Conservation (phyloP, 2,113 vertebrate genomes). For the Entomyzon cyanotis region DNA sequence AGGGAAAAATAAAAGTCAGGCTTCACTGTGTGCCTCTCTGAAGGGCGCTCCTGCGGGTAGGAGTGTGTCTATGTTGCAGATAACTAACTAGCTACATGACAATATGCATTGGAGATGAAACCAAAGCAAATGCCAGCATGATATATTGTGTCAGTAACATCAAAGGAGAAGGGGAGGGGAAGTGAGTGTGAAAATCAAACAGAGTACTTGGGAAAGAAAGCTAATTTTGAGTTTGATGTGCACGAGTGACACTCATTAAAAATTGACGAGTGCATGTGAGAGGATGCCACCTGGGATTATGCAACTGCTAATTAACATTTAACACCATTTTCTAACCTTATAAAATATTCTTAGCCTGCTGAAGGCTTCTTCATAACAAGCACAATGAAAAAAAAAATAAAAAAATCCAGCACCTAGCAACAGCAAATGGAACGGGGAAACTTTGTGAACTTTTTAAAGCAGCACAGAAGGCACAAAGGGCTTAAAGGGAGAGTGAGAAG, state of each 20-base stretch:
- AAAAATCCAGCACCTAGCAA: conserved; percentile 67
- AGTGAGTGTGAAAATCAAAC: conserved; percentile 59
- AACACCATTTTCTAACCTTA: conserved; percentile 75
- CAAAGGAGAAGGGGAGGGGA: conserved; percentile 55
- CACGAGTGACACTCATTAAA: conserved; percentile 72
- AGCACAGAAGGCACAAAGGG: not conserved
- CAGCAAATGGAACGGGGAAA: conserved; percentile 61
- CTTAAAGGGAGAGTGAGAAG: not conserved
- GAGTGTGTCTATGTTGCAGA: conserved; percentile 17
- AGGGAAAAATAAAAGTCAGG: not conserved
- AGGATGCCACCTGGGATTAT: conserved; percentile 74
- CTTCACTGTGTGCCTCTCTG: not conserved
- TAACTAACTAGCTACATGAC: conserved; percentile 48
- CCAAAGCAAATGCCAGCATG: conserved; percentile 55
- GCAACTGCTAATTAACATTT: conserved; percentile 81
- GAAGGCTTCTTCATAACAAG: conserved; percentile 67
- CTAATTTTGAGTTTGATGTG: conserved; percentile 69
- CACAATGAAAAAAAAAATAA: conserved; percentile 7
- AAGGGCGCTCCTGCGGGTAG: not conserved
- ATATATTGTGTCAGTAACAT: conserved; percentile 47
- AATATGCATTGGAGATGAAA: conserved; percentile 54
- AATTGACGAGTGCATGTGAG: conserved; percentile 72
- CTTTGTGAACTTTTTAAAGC: conserved; percentile 61
- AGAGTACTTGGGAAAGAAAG: conserved; percentile 50
- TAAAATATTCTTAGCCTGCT: conserved; percentile 70